Conservation (phyloP, 2,113 vertebrate genomes). For the Chionis minor region DNA sequence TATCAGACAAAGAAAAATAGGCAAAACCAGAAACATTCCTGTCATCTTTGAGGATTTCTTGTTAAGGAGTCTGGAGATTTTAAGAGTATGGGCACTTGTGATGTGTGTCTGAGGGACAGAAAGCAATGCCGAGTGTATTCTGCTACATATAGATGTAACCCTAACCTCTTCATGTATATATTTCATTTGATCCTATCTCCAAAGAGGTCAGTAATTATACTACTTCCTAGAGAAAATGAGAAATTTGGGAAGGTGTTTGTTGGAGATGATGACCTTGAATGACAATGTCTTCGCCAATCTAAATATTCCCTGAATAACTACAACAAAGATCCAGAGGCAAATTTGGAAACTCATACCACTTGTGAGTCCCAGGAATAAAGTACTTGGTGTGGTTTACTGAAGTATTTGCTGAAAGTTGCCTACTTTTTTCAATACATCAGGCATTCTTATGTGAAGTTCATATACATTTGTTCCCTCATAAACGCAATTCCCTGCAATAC, state of each 20-base stretch:
- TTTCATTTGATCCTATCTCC: neutral
- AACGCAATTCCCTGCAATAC: neutral
- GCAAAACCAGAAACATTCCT: neutral
- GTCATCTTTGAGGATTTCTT: neutral
- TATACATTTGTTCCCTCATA: neutral
- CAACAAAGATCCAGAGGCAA: neutral
- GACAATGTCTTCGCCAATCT: neutral
- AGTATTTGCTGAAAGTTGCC: neutral
- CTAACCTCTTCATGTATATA: neutral
- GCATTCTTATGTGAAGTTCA: neutral
- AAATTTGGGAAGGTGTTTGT: neutral
- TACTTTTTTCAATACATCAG: neutral
- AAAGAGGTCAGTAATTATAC: neutral
- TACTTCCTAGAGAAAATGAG: neutral
- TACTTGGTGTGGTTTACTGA: neutral
- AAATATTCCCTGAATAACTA: neutral
- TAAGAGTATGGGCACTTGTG: too few relatives aligned
- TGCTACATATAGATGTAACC: too few relatives aligned
- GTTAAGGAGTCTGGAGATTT: accelerated
- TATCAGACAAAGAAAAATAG: neutral
- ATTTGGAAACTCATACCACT: neutral
- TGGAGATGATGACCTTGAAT: neutral
- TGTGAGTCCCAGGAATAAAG: neutral
- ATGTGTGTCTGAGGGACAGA: neutral
- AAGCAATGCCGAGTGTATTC: neutral